Base-by-base conservation (phyloP, 2,888 invertebrate species). In the Ochropacha duplaris region DNA sequence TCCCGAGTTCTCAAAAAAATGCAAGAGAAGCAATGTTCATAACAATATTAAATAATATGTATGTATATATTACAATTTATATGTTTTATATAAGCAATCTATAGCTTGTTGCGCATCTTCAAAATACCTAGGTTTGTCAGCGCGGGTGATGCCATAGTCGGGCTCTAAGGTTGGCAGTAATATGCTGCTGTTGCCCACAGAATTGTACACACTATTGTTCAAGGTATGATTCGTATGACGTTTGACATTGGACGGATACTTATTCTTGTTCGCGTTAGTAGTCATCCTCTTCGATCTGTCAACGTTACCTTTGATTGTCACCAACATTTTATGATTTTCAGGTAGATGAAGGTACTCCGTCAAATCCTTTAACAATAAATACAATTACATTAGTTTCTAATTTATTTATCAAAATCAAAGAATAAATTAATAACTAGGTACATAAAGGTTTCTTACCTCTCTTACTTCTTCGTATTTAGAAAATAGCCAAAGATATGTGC, bases 401-500 rank as follows among this genome's bases (percentile, higher is more conserved):
- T 3, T 12, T 31, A 28, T 28, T 28, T 28, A 28, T 28, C 28
- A 52, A 39, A 52, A n/a, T n/a, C 14, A 49, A 54, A 60, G 55
- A 54, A 19, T 36, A 36, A 8, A 24, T 55, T 57, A 56, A 22
- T 16, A 58, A 57, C n/a, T 4, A 16, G 44, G 6, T 22, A n/a
- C 2, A 9, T 14, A 14, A 14, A 36, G 2, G 1, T 65, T 50
- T 39, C 81, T 83, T 70, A 90, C 90, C 83, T 87, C 72, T 71
- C 83, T 90, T 55, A 93, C 84, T 54, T 76, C 72, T 11, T 92
- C 86, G 57, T 93, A 93, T 70, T 94, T 94, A 0, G 93, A 87
- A 76, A 95, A 95, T 12, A 96, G 84, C 95, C 95, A 96, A 49
- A 96, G 79, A 34, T 95, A 91, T 0, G 96, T 96, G 54, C 94